Evolutionary conservation across 2,797 vertebrate species (phyloP).

Genomic region (Bufotes viridis): DNA sequence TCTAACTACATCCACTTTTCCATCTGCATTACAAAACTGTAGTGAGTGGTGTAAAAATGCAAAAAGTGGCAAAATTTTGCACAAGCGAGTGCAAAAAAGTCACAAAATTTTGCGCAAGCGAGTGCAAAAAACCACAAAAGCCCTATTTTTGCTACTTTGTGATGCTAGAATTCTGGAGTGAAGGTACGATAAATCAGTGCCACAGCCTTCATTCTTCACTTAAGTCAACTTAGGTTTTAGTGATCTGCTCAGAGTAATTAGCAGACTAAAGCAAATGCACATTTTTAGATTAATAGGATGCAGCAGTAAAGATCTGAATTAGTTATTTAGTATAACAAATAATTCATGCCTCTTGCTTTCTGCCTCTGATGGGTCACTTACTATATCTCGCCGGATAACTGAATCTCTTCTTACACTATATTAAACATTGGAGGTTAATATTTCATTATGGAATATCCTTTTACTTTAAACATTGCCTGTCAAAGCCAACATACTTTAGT

Average conservation of each 20-base stretch:
- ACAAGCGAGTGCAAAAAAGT: too few relatives aligned
- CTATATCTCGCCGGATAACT: conserved; percentile 57
- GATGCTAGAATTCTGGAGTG: too few relatives aligned
- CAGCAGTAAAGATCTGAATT: conserved; percentile 53
- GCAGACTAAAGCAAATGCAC: conserved; percentile 20
- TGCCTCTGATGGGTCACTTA: conserved; percentile 59
- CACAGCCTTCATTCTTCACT: neutral
- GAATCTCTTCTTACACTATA: conserved; percentile 60
- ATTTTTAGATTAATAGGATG: conserved; percentile 48
- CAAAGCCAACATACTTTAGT: conserved; percentile 47
- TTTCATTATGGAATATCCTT: conserved; percentile 61
- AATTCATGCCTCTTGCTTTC: conserved; percentile 61
- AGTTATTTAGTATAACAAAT: conserved; percentile 56
- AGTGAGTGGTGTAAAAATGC: too few relatives aligned
- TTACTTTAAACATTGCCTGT: conserved; percentile 58
- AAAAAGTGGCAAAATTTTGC: too few relatives aligned
- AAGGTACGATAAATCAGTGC: too few relatives aligned
- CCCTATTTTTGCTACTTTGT: too few relatives aligned
- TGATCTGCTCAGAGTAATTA: conserved; percentile 16
- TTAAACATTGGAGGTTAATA: conserved; percentile 62
- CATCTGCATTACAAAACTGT: too few relatives aligned
- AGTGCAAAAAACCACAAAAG: too few relatives aligned
- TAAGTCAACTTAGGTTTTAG: conserved; percentile 10
- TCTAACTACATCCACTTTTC: too few relatives aligned
- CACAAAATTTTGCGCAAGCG: too few relatives aligned